These are phyloP conservation scores for Parapristionchus giblindavisi DNA, from an alignment of 2,888 invertebrate genomes.

Conservation along the genomic window DNA sequence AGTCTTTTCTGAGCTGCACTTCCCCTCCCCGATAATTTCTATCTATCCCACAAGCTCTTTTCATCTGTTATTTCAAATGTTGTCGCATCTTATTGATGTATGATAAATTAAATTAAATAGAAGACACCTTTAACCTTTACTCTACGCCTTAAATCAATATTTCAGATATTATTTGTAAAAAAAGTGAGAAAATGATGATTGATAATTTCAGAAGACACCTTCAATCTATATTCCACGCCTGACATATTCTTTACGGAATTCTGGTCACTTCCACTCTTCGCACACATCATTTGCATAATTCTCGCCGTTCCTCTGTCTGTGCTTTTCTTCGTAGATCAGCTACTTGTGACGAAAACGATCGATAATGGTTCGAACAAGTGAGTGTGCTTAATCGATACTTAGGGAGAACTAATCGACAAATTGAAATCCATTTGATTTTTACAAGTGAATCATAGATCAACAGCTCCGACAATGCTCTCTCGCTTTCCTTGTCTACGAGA, in stretches of 20 bases:
- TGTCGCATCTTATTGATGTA: no score
- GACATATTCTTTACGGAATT: constrained; percentile 68
- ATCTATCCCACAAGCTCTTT: no score
- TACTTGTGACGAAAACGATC: constrained; percentile 75
- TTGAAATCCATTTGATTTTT: not conserved
- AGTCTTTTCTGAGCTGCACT: no score
- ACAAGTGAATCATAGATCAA: not conserved
- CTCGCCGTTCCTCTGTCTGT: constrained; percentile 75
- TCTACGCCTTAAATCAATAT: no score
- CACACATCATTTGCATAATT: constrained; percentile 71
- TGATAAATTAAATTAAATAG: no score
- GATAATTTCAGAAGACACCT: constrained; percentile 45
- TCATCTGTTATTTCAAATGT: no score
- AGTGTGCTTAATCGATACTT: constrained; percentile 56
- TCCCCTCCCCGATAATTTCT: no score
- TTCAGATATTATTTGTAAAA: no score
- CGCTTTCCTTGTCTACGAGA: no score
- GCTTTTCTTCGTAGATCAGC: constrained; percentile 76
- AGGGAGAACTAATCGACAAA: not conserved
- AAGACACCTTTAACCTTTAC: no score
- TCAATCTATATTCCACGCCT: constrained; percentile 42
- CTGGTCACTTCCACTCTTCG: constrained; percentile 45
- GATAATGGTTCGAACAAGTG: constrained; percentile 76
- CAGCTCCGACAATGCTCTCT: no score
- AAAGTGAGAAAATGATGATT: no score